Evolutionary conservation across 2,797 vertebrate species (phyloP).

Genomic region (Eospalax fontanierii): DNA sequence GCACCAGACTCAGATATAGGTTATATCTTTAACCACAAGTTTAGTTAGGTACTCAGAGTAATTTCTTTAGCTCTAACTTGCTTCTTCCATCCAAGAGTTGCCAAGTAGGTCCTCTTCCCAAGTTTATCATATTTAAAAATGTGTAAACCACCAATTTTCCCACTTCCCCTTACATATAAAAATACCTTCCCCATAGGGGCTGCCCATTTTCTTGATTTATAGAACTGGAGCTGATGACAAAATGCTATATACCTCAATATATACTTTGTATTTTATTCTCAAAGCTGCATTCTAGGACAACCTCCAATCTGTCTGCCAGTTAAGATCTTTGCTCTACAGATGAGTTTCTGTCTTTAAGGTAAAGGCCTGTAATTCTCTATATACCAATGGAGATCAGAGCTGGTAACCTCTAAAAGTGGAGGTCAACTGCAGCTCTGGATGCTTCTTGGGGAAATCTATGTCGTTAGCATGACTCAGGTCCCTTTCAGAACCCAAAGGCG

Average conservation of each 20-base stretch:
- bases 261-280: conserved; percentile 57
- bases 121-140: conserved; percentile 26
- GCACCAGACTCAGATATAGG: background rate
- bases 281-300: conserved; percentile 58
- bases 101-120: background rate
- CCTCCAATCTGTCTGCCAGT: conserved; percentile 3
- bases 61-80: conserved; percentile 52
- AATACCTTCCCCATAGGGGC: background rate
- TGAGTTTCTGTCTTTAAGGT: background rate
- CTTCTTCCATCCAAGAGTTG: background rate
- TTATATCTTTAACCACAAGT: conserved; percentile 32
- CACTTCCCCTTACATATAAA: background rate
- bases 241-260: conserved; percentile 27
- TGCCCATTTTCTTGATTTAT: conserved; percentile 13
- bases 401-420: conserved; percentile 28
- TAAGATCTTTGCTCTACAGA: background rate
- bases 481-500: conserved; percentile 56
- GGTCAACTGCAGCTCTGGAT: background rate
- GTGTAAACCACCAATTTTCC: conserved; percentile 32
- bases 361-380: background rate
- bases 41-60: conserved; percentile 40
- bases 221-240: background rate
- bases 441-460: conserved; percentile 24
- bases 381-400: background rate
- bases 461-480: conserved; percentile 54